Evolutionary conservation across 2,797 vertebrate species (phyloP).

Genomic region (Anas georgica): DNA sequence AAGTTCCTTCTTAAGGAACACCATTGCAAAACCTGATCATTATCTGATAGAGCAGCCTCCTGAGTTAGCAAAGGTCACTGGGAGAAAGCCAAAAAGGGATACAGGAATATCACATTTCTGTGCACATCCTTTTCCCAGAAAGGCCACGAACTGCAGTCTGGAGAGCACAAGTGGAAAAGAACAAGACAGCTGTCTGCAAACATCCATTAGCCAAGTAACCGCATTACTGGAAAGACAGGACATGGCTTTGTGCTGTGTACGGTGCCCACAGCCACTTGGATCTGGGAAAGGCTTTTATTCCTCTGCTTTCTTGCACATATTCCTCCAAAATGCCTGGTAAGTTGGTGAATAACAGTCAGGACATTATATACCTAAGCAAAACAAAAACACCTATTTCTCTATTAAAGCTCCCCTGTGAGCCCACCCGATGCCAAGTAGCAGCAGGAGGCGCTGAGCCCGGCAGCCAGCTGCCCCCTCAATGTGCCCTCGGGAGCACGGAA

Average conservation of each 20-base stretch:
- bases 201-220: background rate
- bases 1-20: background rate
- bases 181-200: background rate
- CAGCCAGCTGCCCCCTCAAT: too few species aligned
- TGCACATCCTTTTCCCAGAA: background rate
- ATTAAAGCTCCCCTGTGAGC: background rate
- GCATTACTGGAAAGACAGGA: accelerated
- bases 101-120: background rate
- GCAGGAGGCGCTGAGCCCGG: background rate
- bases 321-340: background rate
- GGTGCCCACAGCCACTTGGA: accelerated
- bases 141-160: background rate
- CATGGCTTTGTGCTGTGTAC: accelerated
- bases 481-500: too few species aligned
- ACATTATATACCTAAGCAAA: background rate
- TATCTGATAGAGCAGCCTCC: background rate
- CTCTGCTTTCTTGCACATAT: background rate
- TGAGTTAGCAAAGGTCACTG: background rate
- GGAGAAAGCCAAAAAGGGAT: background rate
- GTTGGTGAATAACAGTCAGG: background rate
- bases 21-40: background rate
- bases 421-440: background rate
- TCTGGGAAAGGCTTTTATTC: background rate
- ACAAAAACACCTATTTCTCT: background rate
- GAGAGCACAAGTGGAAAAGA: background rate